Conservation (phyloP, 1,140 invertebrate genomes). For the Asobara japonica region DNA sequence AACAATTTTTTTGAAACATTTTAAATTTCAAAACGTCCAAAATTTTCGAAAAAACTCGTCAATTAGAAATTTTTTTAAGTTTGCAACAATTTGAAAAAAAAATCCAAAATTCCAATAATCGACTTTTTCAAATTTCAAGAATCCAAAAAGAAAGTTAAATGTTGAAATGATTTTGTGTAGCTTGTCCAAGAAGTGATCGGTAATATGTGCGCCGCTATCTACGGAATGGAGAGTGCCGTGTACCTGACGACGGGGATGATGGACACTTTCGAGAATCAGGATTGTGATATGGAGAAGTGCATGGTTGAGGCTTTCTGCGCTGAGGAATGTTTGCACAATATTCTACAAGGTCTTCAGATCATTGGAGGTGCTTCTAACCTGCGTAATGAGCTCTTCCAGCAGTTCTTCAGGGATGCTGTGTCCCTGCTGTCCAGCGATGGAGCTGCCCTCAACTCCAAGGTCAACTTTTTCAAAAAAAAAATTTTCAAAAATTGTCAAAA, state of each 20-base stretch:
- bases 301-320: slow-evolving; percentile 69
- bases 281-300: slow-evolving; percentile 80
- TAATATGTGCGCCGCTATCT: slow-evolving; percentile 68
- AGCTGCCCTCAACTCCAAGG: slow-evolving; percentile 78
- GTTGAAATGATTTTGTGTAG: too few species aligned
- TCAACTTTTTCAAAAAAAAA: too few species aligned
- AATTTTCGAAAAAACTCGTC: too few species aligned
- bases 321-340: slow-evolving; percentile 58
- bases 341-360: slow-evolving; percentile 76
- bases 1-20: too few species aligned
- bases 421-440: slow-evolving; percentile 84
- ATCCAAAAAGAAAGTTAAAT: too few species aligned
- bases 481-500: too few species aligned
- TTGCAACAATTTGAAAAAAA: too few species aligned
- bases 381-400: slow-evolving; percentile 74
- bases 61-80: too few species aligned
- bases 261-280: slow-evolving; percentile 75
- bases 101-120: too few species aligned
- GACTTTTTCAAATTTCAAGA: too few species aligned
- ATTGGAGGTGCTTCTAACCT: slow-evolving; percentile 74
- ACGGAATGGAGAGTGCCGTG: slow-evolving; percentile 81
- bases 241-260: slow-evolving; percentile 78
- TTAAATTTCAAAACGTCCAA: too few species aligned
- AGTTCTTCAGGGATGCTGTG: slow-evolving; percentile 75
- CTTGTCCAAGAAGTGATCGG: slow-evolving; percentile 71